Evolutionary conservation across 1,140 invertebrate genomes (phyloP).

Genomic region (Sweltsa coloradensis): DNA sequence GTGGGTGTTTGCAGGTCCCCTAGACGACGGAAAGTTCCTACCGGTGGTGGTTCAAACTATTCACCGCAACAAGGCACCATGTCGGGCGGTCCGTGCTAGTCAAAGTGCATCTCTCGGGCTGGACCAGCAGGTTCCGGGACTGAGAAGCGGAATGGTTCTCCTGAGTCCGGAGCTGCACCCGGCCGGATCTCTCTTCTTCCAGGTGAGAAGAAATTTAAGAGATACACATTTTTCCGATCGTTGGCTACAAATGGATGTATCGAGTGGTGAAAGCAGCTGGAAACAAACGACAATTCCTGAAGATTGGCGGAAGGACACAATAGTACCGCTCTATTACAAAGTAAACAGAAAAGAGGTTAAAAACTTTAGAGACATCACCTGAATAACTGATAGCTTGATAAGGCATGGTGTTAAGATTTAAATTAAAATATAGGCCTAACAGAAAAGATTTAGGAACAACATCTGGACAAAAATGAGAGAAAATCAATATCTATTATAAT

Average conservation of each 20-base stretch:
- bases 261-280: too few relatives aligned
- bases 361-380: too few relatives aligned
- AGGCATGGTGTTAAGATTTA: too few relatives aligned
- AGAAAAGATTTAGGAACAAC: too few relatives aligned
- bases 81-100: constrained; percentile 72
- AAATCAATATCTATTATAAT: too few relatives aligned
- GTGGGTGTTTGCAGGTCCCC: constrained; percentile 46
- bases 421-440: too few relatives aligned
- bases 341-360: too few relatives aligned
- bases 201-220: constrained; percentile 35
- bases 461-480: too few relatives aligned
- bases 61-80: constrained; percentile 83
- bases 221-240: neutral
- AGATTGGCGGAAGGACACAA: too few relatives aligned
- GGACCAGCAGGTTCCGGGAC: constrained; percentile 39
- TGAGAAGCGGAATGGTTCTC: constrained; percentile 78
- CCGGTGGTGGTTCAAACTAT: constrained; percentile 69
- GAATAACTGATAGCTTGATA: too few relatives aligned
- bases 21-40: constrained; percentile 70
- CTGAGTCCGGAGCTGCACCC: constrained; percentile 41
- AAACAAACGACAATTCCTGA: too few relatives aligned
- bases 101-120: constrained; percentile 86
- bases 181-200: constrained; percentile 60
- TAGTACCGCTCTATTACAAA: too few relatives aligned
- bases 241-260: constrained; percentile 16